Evolutionary conservation across 2,888 invertebrate species (phyloP), one percentile per base, ranked within the genome.

Genomic region (Nipponacmea schrenckii): DNA sequence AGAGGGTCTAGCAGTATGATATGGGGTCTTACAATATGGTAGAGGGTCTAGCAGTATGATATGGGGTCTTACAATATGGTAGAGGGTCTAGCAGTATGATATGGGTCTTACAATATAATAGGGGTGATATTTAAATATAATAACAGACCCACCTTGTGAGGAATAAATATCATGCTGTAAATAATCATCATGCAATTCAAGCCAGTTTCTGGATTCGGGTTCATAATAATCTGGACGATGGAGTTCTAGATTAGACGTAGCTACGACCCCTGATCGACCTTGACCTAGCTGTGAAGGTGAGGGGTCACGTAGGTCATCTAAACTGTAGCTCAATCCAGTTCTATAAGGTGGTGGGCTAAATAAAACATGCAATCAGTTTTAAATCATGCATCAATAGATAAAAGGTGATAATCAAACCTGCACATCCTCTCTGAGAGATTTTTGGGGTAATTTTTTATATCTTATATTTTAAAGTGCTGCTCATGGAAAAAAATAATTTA

Each of bases 331-430:
- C 27, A 74, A 70, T 67, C 79, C 77, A 44, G 80, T 78, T 45
- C 76, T 76, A 70, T 83, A 83, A 44, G 83, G 82, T 15, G 84
- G 84, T 31, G 82, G 81, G 73, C 83, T 83, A 72, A 24, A 56
- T 56, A 15, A 56, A 70, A 62, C 65, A 69, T 69, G 69, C 69
- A 69, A 8, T 8, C 39, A 39, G 39, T 62, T 39, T 31, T 56
- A 50, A 24, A 56, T 24, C 45, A 66, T 44, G 45, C 66, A 66
- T 20, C 5, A 45, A 31, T 10, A n/a, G 1, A 26, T 44, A 7
- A 66, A 26, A 7, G 10, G 15, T n/a, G 26, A 15, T 8, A 66
- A n/a, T 17, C 17, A 64, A 2, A 39, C 1, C 27, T 64, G 26
- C 20, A 17, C 8, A 15, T 1, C 8, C 10, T 39, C 1, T 39